Evolutionary conservation across 2,888 invertebrate species (phyloP), one percentile per base, ranked within the genome.

Genomic region (Noctua comes): DNA sequence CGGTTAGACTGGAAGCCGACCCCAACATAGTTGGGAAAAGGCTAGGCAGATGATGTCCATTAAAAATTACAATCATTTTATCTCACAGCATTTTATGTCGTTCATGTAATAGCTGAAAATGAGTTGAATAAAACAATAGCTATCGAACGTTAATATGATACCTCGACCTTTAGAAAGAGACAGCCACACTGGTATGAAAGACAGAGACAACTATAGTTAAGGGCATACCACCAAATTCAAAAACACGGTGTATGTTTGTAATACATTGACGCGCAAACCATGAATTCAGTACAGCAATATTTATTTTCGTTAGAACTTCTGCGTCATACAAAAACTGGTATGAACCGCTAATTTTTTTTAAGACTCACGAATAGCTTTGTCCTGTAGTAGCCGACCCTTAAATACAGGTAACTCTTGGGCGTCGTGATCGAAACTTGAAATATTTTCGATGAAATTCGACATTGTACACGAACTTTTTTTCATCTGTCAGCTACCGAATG

Each of bases 41-140:
- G n/a, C n/a, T n/a, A n/a, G n/a, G n/a, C n/a, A n/a, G n/a, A n/a
- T n/a, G n/a, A n/a, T n/a, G n/a, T n/a, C n/a, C n/a, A n/a, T n/a
- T n/a, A n/a, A n/a, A n/a, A n/a, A 1, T 51, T 16, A 31, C 43
- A n/a, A 54, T 62, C 0, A 62, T 36, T 72, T 81, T 62, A 16
- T 18, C 46, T 68, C 36, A 36, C 16, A 24, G 77, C 3, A 31
- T n/a, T 84, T 69, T 73, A 46, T 4, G 31, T 21, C 13, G 11
- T 46, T 64, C 3, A 5, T 48, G 4, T 0, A 21, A 51, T 7
- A 27, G 21, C 46, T 71, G 54, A 57, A 0, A 40, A 11, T n/a
- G 5, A 54, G 8, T n/a, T 11, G n/a, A 43, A 62, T 24, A 43
- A 31, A 21, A 18, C 0, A 57, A 13, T 40, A 31, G 31, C 18